These are phyloP conservation scores for Porites australiensis DNA, from an alignment of 64 coral and sea anemone species.

Conservation along the genomic window DNA sequence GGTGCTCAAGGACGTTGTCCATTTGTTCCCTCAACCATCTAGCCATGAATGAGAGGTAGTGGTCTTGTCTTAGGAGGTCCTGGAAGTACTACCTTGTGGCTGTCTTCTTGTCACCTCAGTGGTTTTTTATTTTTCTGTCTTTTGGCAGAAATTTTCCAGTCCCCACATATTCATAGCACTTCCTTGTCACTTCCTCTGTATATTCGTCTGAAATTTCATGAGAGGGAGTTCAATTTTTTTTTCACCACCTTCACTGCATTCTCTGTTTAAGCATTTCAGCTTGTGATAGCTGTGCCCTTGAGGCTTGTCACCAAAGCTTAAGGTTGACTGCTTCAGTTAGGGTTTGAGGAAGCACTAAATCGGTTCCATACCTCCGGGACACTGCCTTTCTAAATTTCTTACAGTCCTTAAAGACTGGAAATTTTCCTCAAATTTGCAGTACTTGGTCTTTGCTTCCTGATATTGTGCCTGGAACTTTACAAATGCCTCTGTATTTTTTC, in stretches of 20 bases:
- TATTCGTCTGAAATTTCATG: slow-evolving; percentile 36
- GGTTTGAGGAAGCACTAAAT: slow-evolving; percentile 4
- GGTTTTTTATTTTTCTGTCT: slow-evolving; percentile 72
- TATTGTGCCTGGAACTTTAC: slow-evolving; percentile 46
- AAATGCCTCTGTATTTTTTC: slow-evolving; percentile 76
- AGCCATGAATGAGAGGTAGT: slow-evolving; percentile 39
- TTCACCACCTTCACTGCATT: slow-evolving; percentile 47
- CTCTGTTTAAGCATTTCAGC: slow-evolving; percentile 57
- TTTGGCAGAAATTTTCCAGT: slow-evolving; percentile 69
- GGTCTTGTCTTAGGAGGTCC: slow-evolving; percentile 9
- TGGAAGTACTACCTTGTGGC: slow-evolving; percentile 28
- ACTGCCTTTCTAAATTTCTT: slow-evolving; percentile 71
- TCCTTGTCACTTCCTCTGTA: slow-evolving; percentile 27
- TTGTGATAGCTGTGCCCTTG: slow-evolving; percentile 40
- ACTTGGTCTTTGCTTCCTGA: slow-evolving; percentile 45
- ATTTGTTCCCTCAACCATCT: slow-evolving; percentile 61
- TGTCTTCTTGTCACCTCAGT: slow-evolving; percentile 18
- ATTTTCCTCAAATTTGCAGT: slow-evolving; percentile 70
- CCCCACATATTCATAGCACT: slow-evolving; percentile 40
- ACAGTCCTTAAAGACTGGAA: slow-evolving; percentile 69
- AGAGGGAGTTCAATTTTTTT: slow-evolving; percentile 29
- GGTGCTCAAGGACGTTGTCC: slow-evolving; percentile 43
- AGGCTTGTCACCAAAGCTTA: slow-evolving; percentile 50
- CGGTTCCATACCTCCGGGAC: slow-evolving; percentile 3
- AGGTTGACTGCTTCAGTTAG: slow-evolving; percentile 39